These are phyloP conservation scores for Serilophus lunatus DNA, from an alignment of 2,113 vertebrate species.

Conservation along the genomic window DNA sequence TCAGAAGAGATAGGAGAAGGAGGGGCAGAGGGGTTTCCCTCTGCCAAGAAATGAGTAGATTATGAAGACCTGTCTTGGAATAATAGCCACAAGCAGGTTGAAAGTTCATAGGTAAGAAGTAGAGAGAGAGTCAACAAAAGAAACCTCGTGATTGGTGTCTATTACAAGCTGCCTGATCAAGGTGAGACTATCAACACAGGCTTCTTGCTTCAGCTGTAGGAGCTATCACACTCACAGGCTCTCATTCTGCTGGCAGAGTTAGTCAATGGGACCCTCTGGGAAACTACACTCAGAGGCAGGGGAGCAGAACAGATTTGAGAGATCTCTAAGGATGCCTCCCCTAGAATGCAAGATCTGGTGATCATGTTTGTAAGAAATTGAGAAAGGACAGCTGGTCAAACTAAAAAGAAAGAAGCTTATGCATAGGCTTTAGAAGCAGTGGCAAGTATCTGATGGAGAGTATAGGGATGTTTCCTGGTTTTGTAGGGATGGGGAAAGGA, in stretches of 20 bases:
- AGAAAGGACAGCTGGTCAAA: background rate
- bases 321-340: background rate
- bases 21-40: background rate
- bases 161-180: background rate
- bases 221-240: background rate
- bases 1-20: background rate
- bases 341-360: rapidly evolving
- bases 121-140: background rate
- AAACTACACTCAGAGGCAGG: background rate
- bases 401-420: background rate
- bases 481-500: background rate
- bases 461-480: background rate
- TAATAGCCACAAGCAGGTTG: background rate
- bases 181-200: background rate
- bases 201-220: background rate
- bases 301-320: background rate
- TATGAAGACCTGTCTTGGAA: background rate
- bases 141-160: background rate
- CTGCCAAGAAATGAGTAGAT: background rate
- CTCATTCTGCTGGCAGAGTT: background rate
- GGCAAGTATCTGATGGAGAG: background rate
- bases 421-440: no score
- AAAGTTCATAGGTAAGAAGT: background rate
- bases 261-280: background rate
- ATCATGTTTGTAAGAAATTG: background rate